Conservation (phyloP, 1,140 invertebrate species). For the Rhopalosiphum maidis region DNA sequence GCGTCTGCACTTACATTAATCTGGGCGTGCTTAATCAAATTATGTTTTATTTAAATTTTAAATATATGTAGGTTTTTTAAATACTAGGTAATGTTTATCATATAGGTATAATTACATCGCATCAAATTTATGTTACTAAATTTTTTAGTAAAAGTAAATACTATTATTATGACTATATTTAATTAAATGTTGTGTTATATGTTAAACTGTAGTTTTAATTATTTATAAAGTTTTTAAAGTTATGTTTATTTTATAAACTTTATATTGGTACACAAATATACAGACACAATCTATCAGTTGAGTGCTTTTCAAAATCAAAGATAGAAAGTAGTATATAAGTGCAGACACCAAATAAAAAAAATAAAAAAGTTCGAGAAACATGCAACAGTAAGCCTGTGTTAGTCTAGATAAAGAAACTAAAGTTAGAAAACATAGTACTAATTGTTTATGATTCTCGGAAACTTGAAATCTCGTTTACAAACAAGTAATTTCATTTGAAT, state of each 20-base stretch:
- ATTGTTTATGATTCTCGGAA: background rate
- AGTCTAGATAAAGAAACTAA: too few species aligned
- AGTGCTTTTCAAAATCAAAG: background rate
- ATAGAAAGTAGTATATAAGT: background rate
- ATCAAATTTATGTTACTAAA: too few species aligned
- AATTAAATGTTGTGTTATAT: background rate
- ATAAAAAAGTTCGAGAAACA: background rate
- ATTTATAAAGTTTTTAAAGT: background rate
- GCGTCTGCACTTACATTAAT: too few species aligned
- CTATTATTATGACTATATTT: background rate
- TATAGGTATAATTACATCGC: background rate
- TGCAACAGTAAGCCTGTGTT: too few species aligned
- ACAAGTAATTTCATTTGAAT: background rate
- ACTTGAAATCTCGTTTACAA: background rate
- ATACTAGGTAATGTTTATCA: background rate
- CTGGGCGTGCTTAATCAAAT: too few species aligned
- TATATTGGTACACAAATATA: background rate
- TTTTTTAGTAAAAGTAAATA: background rate
- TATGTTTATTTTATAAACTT: background rate
- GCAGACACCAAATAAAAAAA: background rate
- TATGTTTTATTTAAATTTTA: too few species aligned
- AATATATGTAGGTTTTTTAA: background rate
- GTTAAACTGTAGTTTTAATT: background rate
- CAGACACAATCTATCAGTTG: background rate
- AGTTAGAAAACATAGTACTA: background rate